Percentiles rank a stretch among this genome's conserved stretches.
phyloP scores from a whole-genome alignment of 1,140 invertebrate genomes.

The Trichoplusia ni region DNA sequence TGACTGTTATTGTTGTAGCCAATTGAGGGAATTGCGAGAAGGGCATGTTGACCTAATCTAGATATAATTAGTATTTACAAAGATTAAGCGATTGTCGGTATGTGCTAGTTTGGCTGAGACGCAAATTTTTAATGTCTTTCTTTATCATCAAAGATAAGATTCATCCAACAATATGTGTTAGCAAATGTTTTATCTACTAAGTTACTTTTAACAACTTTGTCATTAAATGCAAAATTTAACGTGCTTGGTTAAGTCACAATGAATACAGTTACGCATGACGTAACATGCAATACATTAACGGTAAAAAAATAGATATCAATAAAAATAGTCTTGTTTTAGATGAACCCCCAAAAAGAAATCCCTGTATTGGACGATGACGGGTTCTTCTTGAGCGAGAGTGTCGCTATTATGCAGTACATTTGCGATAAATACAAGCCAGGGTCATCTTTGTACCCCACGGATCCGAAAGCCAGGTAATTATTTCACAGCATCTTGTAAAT shows the following conservation, averaged over 20 bases:
- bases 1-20: too few relatives aligned
- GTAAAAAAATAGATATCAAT: background rate
- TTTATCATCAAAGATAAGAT: too few relatives aligned
- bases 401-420: slow-evolving; percentile 90
- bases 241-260: background rate
- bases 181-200: too few relatives aligned
- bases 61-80: too few relatives aligned
- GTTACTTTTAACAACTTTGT: too few relatives aligned
- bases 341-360: slow-evolving; percentile 91
- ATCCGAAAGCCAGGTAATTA: slow-evolving; percentile 79
- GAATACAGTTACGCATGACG: background rate
- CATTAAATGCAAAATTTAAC: too few relatives aligned
- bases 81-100: too few relatives aligned
- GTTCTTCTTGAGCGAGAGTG: slow-evolving; percentile 87
- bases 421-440: slow-evolving; percentile 87
- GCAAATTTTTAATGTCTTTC: too few relatives aligned
- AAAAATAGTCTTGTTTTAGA: slow-evolving; percentile 72
- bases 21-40: too few relatives aligned
- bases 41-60: too few relatives aligned
- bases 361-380: slow-evolving; percentile 88
- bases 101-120: too few relatives aligned
- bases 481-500: background rate
- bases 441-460: slow-evolving; percentile 86
- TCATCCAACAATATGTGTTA: too few relatives aligned
- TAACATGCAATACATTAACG: background rate